These are phyloP conservation scores for Macrotus californicus DNA, from an alignment of 2,113 vertebrate species.

Conservation along the genomic window DNA sequence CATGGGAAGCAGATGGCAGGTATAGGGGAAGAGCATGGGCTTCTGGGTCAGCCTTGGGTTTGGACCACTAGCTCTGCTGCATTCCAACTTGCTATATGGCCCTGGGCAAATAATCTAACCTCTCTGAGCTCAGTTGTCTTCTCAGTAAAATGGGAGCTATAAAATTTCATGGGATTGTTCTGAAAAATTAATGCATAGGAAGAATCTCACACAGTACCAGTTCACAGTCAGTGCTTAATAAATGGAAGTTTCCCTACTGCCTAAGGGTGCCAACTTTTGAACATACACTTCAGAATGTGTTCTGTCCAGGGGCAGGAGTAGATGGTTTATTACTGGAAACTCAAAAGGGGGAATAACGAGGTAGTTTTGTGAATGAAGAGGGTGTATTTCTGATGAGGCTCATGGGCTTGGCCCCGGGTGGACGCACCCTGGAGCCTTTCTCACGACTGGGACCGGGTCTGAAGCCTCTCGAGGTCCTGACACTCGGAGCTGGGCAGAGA, in stretches of 20 bases:
- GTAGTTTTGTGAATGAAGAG: background rate
- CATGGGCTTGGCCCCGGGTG: background rate
- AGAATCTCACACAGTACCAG: background rate
- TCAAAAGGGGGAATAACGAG: background rate
- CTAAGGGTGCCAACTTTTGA: too few relatives aligned
- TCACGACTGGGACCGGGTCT: accelerated
- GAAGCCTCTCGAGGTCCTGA: accelerated
- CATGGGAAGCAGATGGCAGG: background rate
- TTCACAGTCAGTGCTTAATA: background rate
- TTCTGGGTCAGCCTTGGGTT: background rate
- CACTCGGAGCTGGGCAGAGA: accelerated
- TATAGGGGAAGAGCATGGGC: background rate
- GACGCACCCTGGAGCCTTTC: background rate
- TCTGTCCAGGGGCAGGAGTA: background rate
- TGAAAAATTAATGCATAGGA: background rate
- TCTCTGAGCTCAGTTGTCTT: background rate
- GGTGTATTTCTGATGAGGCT: accelerated
- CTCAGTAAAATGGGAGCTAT: background rate
- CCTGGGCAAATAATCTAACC: background rate
- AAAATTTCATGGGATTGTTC: background rate
- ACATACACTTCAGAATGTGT: background rate
- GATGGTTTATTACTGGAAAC: background rate
- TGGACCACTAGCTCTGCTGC: background rate
- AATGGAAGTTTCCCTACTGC: background rate
- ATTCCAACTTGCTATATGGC: background rate